A percentile compares a stretch with the other conserved stretches of the same genome.
phyloP scores from a whole-genome alignment of 2,113 vertebrate genomes.

The Oreotrochilus melanogaster region DNA sequence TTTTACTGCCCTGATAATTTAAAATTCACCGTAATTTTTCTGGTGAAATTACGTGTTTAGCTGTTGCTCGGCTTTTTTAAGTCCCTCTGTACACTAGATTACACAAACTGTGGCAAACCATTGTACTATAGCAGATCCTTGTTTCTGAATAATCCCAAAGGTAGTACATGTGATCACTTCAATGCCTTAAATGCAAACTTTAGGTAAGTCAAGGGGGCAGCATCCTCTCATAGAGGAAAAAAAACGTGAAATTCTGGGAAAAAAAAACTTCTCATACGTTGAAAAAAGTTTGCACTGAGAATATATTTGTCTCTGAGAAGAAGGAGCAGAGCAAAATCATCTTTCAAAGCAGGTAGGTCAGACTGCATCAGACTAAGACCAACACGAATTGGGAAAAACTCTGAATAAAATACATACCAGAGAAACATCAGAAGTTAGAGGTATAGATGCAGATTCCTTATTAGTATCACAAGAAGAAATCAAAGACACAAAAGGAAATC shows the following conservation, averaged over 20 bases:
- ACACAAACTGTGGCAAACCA: background rate
- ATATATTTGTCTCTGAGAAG: background rate
- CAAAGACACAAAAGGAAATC: constrained; percentile 7
- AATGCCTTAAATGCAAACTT: background rate
- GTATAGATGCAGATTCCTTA: background rate
- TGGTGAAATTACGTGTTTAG: background rate
- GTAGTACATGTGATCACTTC: background rate
- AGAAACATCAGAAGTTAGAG: background rate
- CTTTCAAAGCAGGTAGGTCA: background rate
- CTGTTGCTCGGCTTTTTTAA: background rate
- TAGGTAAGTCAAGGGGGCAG: background rate
- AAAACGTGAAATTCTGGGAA: background rate
- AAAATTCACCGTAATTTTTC: background rate
- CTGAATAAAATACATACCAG: background rate
- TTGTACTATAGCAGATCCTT: background rate
- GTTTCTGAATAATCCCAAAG: background rate
- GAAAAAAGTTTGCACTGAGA: background rate
- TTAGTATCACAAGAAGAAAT: constrained; percentile 21
- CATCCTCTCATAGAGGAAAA: background rate
- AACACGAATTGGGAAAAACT: background rate
- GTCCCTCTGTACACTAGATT: background rate
- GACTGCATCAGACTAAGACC: background rate
- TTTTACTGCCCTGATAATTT: background rate
- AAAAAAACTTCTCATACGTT: background rate
- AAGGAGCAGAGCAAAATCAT: background rate